These are phyloP conservation scores for Sisyra terminalis DNA, from an alignment of 2,888 invertebrate species.

Conservation along the genomic window DNA sequence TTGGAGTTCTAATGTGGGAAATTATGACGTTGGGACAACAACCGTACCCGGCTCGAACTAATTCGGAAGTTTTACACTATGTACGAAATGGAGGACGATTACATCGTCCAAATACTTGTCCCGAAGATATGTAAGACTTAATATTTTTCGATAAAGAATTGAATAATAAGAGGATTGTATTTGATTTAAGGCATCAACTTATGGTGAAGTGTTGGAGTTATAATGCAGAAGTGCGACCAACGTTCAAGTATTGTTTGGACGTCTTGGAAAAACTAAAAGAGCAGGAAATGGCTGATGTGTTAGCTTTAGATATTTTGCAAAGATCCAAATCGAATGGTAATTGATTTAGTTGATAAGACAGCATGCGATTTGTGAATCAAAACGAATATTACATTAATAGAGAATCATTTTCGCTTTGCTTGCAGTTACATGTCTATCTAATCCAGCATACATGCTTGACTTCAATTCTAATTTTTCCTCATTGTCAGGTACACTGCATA, in stretches of 20 bases:
- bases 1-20: slow-evolving; percentile 92
- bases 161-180: neutral
- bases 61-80: slow-evolving; percentile 80
- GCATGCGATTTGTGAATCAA: too few relatives aligned
- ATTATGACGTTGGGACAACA: slow-evolving; percentile 91
- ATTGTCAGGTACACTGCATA: slow-evolving; percentile 28
- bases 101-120: slow-evolving; percentile 70
- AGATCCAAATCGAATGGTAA: slow-evolving; percentile 20
- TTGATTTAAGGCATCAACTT: slow-evolving; percentile 48
- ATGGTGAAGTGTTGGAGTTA: slow-evolving; percentile 84
- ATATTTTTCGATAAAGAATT: neutral
- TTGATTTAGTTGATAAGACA: slow-evolving; percentile 22
- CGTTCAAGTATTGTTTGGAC: slow-evolving; percentile 67
- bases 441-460: slow-evolving; percentile 62
- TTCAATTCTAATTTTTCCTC: slow-evolving; percentile 47
- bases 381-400: slow-evolving; percentile 4
- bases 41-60: slow-evolving; percentile 87
- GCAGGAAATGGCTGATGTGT: slow-evolving; percentile 21
- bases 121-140: slow-evolving; percentile 51
- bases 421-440: slow-evolving; percentile 53
- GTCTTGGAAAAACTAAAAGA: slow-evolving; percentile 31
- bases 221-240: slow-evolving; percentile 66
- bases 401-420: slow-evolving; percentile 7
- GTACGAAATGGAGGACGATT: slow-evolving; percentile 77
- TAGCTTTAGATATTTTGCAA: slow-evolving; percentile 23